These are phyloP conservation scores for Elmis aenea DNA, from an alignment of 2,888 invertebrate species.

Conservation along the genomic window DNA sequence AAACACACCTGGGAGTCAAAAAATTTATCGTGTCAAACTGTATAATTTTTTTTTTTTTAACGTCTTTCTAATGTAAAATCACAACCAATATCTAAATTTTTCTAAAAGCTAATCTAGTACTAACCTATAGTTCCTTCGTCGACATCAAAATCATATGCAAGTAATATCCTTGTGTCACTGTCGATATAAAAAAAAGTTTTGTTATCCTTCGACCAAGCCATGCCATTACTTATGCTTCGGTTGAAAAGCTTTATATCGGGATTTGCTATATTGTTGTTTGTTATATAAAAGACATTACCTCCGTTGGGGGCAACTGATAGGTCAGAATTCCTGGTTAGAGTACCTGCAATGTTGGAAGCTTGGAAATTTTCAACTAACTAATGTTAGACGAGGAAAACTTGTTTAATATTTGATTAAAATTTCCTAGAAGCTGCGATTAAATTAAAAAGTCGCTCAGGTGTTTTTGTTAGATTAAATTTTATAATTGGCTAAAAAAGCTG, in stretches of 20 bases:
- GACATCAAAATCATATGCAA: slow-evolving; percentile 62
- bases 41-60: too few species aligned
- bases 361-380: background rate
- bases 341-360: slow-evolving; percentile 25
- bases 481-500: too few species aligned
- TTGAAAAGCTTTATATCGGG: slow-evolving; percentile 26
- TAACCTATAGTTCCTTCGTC: slow-evolving; percentile 46
- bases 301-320: slow-evolving; percentile 22
- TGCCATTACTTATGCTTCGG: slow-evolving; percentile 66
- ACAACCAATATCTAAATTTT: too few species aligned
- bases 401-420: too few species aligned
- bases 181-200: slow-evolving; percentile 71
- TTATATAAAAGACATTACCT: slow-evolving; percentile 23
- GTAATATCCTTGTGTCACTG: slow-evolving; percentile 57
- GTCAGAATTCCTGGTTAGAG: slow-evolving; percentile 25
- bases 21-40: too few species aligned
- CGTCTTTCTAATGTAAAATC: too few species aligned
- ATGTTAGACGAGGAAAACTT: too few species aligned
- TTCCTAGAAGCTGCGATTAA: too few species aligned
- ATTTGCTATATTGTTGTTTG: slow-evolving; percentile 19
- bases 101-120: too few species aligned
- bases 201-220: slow-evolving; percentile 65
- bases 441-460: too few species aligned
- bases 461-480: too few species aligned
- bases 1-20: too few species aligned